Percentiles rank a stretch among this genome's conserved stretches.
These are phyloP conservation scores for Trilocha varians DNA, from an alignment of 2,888 invertebrate species.

Conservation along the genomic window DNA sequence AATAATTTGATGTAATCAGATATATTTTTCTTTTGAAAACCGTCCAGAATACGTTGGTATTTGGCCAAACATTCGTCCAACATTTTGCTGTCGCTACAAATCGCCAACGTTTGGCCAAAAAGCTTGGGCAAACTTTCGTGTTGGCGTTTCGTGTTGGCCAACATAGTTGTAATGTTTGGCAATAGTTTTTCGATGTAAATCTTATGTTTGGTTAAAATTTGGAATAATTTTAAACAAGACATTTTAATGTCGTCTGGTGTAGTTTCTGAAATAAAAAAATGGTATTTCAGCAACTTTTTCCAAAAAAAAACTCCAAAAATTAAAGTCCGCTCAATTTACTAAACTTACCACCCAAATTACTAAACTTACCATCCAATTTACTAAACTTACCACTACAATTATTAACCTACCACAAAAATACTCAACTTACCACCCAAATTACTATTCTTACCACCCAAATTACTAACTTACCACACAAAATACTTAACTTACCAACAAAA, in stretches of 20 bases:
- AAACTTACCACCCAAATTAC: no score
- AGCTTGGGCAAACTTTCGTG: not conserved
- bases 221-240: not conserved
- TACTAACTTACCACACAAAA: no score
- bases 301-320: no score
- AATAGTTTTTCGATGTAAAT: not conserved
- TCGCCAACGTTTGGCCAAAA: conserved; percentile 4
- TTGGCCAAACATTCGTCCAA: not conserved
- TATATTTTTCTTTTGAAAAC: not conserved
- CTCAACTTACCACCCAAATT: no score
- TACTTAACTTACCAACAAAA: no score
- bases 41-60: not conserved
- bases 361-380: no score
- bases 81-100: not conserved
- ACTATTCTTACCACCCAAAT: no score
- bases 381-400: no score
- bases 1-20: conserved; percentile 32
- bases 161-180: not conserved
- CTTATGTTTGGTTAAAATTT: not conserved
- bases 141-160: not conserved
- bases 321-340: no score
- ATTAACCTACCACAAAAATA: no score
- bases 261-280: not conserved
- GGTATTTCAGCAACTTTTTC: no score
- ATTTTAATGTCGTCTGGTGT: not conserved